Base-by-base conservation (phyloP, 2,888 invertebrate genomes). In the Pollenia griseotomentosa region DNA sequence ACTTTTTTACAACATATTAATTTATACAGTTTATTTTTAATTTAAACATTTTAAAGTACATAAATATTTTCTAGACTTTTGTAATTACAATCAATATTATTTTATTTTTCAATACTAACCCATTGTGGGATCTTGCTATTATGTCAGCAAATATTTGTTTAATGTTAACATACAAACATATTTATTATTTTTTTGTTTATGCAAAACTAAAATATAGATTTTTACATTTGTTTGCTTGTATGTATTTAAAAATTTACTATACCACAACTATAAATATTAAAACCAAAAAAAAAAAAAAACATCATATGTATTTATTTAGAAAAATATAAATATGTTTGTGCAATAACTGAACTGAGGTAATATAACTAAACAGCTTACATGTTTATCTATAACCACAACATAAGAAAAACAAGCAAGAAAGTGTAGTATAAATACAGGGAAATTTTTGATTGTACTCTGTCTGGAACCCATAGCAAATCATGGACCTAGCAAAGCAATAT, bases 171-270 rank as follows among this genome's bases (percentile, higher is more conserved):
- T 14, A 11, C 8, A 6, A 19, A 53, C 3, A 23, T 10, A 70
- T 61, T 53, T 51, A 23, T 66, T 53, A 70, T 71, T 44, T 79
- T 61, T 79, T 55, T 80, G 53, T 55, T 80, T 63, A 71, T 71
- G 16, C 14, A 71, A 53, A 53, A 70, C 42, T 23, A 14, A 71
- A 57, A 23, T 46, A 11, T 40, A 40, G 19, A 48, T 11, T 66
- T 33, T 66, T 2, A 6, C 0, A 66, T 51, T 11, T 51, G 8
- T 4, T 1, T 42, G 11, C 11, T 11, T 11, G 1, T 14, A 1
- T 71, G 3, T 19, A 19, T 23, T 42, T 12, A 23, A 9, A n/a
- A 5, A 11, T 73, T 42, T n/a, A 33, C 33, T 33, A 46, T 40
- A 33, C 46, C 48, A 51, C 23, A 59, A 46, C 46, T 16, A 19